Evolutionary conservation across 2,888 invertebrate genomes (phyloP).

Genomic region (Dyspetes luteomarginatus): DNA sequence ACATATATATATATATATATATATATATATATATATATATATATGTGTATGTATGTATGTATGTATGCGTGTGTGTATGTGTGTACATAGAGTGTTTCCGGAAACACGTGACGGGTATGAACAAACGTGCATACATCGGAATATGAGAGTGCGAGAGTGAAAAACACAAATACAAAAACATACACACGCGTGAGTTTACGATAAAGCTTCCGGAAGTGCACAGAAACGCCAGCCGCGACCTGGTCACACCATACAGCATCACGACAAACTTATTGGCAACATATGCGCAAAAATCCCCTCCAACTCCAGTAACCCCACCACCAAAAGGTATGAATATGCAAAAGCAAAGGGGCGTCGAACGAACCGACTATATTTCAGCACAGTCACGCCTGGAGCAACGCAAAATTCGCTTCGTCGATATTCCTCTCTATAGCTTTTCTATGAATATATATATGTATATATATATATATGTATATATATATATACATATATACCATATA

Average conservation of each 20-base stretch:
- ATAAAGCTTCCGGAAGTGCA: constrained; percentile 59
- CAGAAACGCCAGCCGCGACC: constrained; percentile 51
- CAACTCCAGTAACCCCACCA: constrained; percentile 1
- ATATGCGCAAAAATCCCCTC: constrained; percentile 71
- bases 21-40: no score
- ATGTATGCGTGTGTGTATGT: no score
- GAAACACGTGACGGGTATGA: constrained; percentile 56
- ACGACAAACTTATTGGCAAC: constrained; percentile 77
- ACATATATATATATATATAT: no score
- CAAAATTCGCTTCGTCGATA: constrained; percentile 75
- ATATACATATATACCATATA: no score
- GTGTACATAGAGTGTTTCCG: constrained; percentile 13
- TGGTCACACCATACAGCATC: neutral
- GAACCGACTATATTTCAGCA: constrained; percentile 77
- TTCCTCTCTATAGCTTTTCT: constrained; percentile 24
- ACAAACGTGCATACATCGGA: constrained; percentile 37
- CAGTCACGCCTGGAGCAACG: constrained; percentile 68
- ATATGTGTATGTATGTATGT: no score
- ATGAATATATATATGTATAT: constrained; percentile 2
- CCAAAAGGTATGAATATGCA: constrained; percentile 78
- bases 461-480: constrained; percentile 6
- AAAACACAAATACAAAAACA: constrained; percentile 11
- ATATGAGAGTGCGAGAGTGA: constrained; percentile 29
- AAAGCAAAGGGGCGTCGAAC: constrained; percentile 72
- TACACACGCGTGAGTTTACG: constrained; percentile 27